These are phyloP conservation scores for Opisthocomus hoazin DNA, from an alignment of 2,113 vertebrate genomes.

Conservation along the genomic window DNA sequence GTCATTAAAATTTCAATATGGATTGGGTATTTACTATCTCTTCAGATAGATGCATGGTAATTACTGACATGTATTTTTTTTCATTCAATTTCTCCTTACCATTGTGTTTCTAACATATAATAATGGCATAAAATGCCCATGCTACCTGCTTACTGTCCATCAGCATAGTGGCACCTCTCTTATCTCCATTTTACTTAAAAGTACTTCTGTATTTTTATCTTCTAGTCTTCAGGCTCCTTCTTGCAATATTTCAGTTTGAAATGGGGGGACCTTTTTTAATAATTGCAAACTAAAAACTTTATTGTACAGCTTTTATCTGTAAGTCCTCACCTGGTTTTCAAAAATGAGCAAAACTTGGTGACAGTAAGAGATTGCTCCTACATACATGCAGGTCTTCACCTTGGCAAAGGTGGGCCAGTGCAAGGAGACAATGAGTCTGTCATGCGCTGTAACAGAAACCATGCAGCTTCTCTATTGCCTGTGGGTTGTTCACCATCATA, in stretches of 20 bases:
- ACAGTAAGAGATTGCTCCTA: neutral
- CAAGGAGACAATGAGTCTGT: neutral
- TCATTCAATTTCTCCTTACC: neutral
- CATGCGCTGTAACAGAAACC: neutral
- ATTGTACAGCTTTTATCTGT: neutral
- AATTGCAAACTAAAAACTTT: neutral
- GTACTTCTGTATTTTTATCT: neutral
- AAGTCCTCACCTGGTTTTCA: neutral
- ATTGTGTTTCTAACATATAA: neutral
- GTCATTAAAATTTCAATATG: neutral
- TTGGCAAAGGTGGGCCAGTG: neutral
- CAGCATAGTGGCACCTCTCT: neutral
- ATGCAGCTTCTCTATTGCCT: neutral
- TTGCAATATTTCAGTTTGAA: neutral
- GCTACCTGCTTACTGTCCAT: neutral
- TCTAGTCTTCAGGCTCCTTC: neutral
- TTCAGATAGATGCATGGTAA: neutral
- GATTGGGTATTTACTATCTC: neutral
- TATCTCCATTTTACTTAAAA: neutral
- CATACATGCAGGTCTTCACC: neutral
- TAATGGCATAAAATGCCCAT: neutral
- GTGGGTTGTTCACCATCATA: neutral
- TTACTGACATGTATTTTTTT: neutral
- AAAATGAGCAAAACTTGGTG: neutral
- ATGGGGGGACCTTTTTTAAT: no score